Conservation (phyloP, 1,140 invertebrate species). For the Cydia strobilella region DNA sequence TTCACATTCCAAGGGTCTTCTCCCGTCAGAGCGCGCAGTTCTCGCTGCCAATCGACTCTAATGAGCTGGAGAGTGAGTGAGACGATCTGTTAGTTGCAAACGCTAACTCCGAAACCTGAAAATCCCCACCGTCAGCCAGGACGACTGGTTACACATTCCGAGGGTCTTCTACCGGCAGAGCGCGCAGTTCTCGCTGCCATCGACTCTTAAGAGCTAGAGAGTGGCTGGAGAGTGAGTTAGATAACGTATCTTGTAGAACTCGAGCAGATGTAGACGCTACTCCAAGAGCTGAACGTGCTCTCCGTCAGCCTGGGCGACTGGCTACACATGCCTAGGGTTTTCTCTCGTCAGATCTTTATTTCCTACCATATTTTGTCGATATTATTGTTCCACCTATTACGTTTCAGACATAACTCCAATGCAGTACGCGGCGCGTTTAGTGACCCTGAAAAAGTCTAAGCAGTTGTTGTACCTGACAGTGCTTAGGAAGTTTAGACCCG, state of each 20-base stretch:
- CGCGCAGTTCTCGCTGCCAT: constrained; percentile 84
- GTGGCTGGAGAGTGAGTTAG: constrained; percentile 80
- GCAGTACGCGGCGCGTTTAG: constrained; percentile 82
- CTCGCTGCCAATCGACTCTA: constrained; percentile 83
- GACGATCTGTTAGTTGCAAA: constrained; percentile 49
- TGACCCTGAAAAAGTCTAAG: constrained; percentile 82
- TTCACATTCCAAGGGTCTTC: constrained; percentile 83
- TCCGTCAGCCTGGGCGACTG: too few relatives aligned
- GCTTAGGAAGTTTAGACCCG: constrained; percentile 66
- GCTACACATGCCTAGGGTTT: too few relatives aligned
- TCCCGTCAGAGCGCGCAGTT: constrained; percentile 83
- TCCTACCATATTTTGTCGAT: too few relatives aligned
- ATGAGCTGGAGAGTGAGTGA: constrained; percentile 78
- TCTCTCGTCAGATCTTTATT: too few relatives aligned
- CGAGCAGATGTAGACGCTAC: constrained; percentile 32
- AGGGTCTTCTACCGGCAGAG: constrained; percentile 83
- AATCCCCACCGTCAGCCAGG: constrained; percentile 67
- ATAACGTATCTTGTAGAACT: neutral
- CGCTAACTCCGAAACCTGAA: constrained; percentile 49
- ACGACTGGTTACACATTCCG: constrained; percentile 82
- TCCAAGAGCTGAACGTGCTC: too few relatives aligned
- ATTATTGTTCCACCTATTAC: too few relatives aligned
- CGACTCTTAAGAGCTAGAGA: constrained; percentile 80
- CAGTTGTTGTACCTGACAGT: constrained; percentile 82
- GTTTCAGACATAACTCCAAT: constrained; percentile 79